A percentile compares a stretch with the other conserved stretches of the same genome.
These are phyloP conservation scores for Xestia sexstrigata DNA, from an alignment of 2,888 invertebrate species.

Conservation along the genomic window DNA sequence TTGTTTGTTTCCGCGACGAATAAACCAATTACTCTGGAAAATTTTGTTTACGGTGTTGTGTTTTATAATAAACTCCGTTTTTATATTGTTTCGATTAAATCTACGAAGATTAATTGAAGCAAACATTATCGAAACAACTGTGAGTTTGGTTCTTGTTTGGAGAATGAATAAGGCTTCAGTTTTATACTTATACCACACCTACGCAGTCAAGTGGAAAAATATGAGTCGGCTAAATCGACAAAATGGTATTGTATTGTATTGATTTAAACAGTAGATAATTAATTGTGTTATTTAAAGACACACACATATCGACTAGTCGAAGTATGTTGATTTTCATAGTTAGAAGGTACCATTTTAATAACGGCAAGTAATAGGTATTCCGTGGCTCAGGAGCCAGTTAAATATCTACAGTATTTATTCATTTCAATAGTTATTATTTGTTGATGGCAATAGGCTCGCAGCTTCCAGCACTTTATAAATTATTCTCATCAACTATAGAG, in stretches of 20 bases:
- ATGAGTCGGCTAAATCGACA: background rate
- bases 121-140: slow-evolving; percentile 20
- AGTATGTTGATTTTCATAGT: background rate
- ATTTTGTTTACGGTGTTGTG: slow-evolving; percentile 50
- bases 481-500: too few species aligned
- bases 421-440: background rate
- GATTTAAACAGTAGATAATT: background rate
- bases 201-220: background rate
- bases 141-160: background rate
- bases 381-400: background rate
- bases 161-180: background rate
- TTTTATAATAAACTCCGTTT: slow-evolving; percentile 43
- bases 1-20: slow-evolving; percentile 50
- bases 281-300: background rate
- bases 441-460: too few species aligned
- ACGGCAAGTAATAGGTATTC: too few species aligned
- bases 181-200: background rate
- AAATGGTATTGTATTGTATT: background rate
- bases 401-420: background rate
- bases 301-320: background rate
- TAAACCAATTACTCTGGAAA: slow-evolving; percentile 59
- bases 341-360: background rate
- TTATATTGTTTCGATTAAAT: slow-evolving; percentile 40
- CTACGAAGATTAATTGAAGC: slow-evolving; percentile 41
- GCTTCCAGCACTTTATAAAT: too few species aligned